Evolutionary conservation across 2,888 invertebrate genomes (phyloP), one percentile per base, ranked within the genome.

Genomic region (Onthophagus sagittarius): DNA sequence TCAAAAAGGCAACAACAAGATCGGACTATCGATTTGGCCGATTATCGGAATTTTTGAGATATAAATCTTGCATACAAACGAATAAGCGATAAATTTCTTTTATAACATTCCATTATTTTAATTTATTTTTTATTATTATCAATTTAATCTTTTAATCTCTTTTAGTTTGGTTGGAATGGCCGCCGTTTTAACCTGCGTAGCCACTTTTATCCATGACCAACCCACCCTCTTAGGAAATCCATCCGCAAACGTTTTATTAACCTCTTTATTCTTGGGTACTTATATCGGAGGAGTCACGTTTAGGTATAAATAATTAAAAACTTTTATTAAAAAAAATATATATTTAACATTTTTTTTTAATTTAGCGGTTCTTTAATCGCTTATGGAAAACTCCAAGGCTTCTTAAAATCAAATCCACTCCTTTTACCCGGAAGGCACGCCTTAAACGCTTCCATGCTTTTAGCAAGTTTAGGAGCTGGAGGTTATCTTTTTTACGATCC

Each of bases 221-320:
- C 92, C 94, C 2, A 91, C 91, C 73, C 93, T 96, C 87, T 93
- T 92, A 14, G 89, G 91, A 0, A 94, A 95, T 86, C 94, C 95
- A 15, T 90, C 93, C 0, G 91, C 92, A 2, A 91, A 91, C 79
- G 94, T 95, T 63, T 88, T 94, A 78, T 95, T 94, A 86, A 93
- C 94, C 0, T 91, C 95, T 2, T 88, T 95, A 62, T 95, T 95
- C 87, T 88, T 96, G 69, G 96, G 96, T 15, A 95, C 95, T 0
- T 95, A 92, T 86, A 96, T 96, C 81, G 96, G 96, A 75, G 96
- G 95, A 67, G 93, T 96, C 71, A 96, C 96, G 2, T 95, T 95
- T 86, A 94, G 93, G 90, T 91, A 83, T 23, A 23, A 85, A 84
- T 63, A 9, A 23, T 63, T 63, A 7, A 7, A 7, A 7, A 7